Percentiles rank a stretch among this genome's conserved stretches.
These are phyloP conservation scores for Drosophila busckii DNA, from an alignment of 1,140 invertebrate genomes.

Conservation along the genomic window DNA sequence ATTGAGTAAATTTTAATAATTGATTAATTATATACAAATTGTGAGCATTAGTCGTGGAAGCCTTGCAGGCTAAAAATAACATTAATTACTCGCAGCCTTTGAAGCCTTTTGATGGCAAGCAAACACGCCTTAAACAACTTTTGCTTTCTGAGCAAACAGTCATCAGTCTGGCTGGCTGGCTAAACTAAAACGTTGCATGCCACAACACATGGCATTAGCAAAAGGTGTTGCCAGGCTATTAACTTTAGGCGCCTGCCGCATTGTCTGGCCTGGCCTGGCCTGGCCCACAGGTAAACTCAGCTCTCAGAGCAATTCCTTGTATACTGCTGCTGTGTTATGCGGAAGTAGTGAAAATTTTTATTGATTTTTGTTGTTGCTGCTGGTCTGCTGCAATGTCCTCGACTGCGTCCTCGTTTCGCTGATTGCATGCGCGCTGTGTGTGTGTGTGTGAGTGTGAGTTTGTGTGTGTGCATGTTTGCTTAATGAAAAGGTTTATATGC, in stretches of 20 bases:
- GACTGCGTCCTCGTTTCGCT: constrained; percentile 48
- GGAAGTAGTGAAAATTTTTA: constrained; percentile 74
- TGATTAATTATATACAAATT: neutral
- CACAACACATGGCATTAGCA: constrained; percentile 31
- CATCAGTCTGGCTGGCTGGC: constrained; percentile 34
- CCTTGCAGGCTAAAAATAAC: no score
- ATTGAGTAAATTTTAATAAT: neutral
- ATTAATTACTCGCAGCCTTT: no score
- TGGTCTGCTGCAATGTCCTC: constrained; percentile 59
- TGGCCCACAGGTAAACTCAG: constrained; percentile 54
- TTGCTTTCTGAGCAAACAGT: constrained; percentile 20
- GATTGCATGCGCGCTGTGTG: constrained; percentile 31
- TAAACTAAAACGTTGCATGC: no score
- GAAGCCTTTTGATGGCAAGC: no score
- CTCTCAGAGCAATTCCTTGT: neutral
- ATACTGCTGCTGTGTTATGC: constrained; percentile 6
- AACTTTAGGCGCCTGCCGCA: constrained; percentile 52
- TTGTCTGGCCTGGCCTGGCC: constrained; percentile 18
- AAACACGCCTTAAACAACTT: no score
- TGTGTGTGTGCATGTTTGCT: constrained; percentile 25
- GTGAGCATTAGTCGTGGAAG: neutral
- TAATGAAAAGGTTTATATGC: constrained; percentile 53
- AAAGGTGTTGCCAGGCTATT: constrained; percentile 69
- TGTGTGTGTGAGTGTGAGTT: constrained; percentile 1
- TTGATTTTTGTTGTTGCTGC: constrained; percentile 65